Evolutionary conservation across 2,113 vertebrate genomes (phyloP).

Genomic region (Limnothrissa miodon): DNA sequence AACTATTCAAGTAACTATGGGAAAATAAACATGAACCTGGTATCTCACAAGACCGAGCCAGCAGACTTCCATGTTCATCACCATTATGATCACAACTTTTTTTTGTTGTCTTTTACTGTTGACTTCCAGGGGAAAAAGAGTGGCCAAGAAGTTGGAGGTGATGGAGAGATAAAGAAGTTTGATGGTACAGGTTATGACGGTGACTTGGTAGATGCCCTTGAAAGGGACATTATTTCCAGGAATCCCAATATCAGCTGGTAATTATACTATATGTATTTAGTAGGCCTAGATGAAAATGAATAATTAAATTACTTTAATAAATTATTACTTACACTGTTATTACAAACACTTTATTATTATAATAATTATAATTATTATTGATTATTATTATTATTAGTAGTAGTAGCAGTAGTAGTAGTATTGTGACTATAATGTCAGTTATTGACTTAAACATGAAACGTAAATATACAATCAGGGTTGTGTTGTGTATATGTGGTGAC

Average conservation of each 20-base stretch:
- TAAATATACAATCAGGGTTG: no score
- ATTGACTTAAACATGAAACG: no score
- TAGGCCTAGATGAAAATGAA: no score
- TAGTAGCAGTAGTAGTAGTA: no score
- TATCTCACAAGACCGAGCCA: not conserved
- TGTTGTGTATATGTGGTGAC: no score
- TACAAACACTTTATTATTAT: no score
- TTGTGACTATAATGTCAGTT: no score
- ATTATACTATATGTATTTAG: slow-evolving; percentile 19
- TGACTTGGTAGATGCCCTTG: slow-evolving; percentile 88
- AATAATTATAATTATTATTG: no score
- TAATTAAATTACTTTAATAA: no score
- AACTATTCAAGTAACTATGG: no score
- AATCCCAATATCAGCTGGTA: slow-evolving; percentile 96
- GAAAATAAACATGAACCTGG: not conserved
- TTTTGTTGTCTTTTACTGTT: not conserved
- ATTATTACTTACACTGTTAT: no score
- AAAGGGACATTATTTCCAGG: slow-evolving; percentile 95
- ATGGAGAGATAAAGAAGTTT: slow-evolving; percentile 86
- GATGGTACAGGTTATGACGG: slow-evolving; percentile 87
- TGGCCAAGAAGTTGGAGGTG: slow-evolving; percentile 71
- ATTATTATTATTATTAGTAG: no score
- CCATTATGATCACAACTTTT: not conserved
- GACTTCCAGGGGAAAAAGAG: slow-evolving; percentile 79
- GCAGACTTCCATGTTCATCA: not conserved